Evolutionary conservation across 2,113 vertebrate genomes (phyloP).

Genomic region (Pteruthius melanotis): DNA sequence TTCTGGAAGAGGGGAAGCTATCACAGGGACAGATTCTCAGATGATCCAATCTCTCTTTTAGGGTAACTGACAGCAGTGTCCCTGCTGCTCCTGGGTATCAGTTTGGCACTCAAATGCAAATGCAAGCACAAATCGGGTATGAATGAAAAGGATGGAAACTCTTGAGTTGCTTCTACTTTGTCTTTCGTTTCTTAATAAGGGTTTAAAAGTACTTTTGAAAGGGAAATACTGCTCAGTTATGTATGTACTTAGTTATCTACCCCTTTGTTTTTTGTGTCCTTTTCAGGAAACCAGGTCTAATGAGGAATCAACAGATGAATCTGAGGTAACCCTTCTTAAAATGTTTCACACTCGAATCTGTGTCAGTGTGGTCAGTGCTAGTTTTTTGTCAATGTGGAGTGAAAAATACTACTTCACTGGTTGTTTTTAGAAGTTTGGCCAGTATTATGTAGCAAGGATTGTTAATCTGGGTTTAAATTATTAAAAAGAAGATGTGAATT

Average conservation of each 20-base stretch:
- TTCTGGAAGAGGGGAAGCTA: not conserved
- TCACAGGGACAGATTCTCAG: not conserved
- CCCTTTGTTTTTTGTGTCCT: conserved; percentile 19
- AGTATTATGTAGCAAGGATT: not conserved
- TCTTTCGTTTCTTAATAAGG: not conserved
- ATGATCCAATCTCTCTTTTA: not conserved
- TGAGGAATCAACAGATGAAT: conserved; percentile 93
- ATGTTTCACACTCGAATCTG: not conserved
- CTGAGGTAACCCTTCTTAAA: conserved; percentile 83
- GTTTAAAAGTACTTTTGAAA: not conserved
- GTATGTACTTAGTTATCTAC: not conserved
- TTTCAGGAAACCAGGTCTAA: conserved; percentile 80
- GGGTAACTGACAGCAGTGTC: not conserved
- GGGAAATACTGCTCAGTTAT: not conserved
- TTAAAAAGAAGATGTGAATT: not conserved
- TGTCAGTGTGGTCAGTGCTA: not conserved
- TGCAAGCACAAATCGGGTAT: not conserved
- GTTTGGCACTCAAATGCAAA: not conserved
- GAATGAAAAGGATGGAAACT: not conserved
- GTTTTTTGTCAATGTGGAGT: not conserved
- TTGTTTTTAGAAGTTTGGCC: not conserved
- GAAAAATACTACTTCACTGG: not conserved
- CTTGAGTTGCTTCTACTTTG: not conserved
- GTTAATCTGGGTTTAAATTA: not conserved
- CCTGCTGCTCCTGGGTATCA: not conserved